phyloP scores from a whole-genome alignment of 2,797 vertebrate genomes.

The Anableps anableps region DNA sequence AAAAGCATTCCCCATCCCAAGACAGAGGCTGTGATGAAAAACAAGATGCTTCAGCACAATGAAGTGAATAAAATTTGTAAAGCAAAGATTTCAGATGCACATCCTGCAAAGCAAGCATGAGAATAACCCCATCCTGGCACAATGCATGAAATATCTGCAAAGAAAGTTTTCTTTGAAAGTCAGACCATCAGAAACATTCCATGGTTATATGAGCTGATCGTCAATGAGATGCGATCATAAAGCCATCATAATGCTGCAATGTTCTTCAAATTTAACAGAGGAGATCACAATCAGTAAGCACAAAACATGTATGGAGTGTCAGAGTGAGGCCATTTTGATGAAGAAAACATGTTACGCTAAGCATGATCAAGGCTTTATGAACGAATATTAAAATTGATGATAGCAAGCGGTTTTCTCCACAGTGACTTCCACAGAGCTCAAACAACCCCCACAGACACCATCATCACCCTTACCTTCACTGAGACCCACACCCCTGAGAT shows the following conservation, averaged over 20 bases:
- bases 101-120: slow-evolving; percentile 66
- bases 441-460: not conserved
- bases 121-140: slow-evolving; percentile 55
- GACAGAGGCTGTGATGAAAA: slow-evolving; percentile 66
- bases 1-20: slow-evolving; percentile 42
- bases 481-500: slow-evolving; percentile 86
- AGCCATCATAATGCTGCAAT: slow-evolving; percentile 66
- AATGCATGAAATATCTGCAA: slow-evolving; percentile 67
- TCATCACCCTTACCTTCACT: slow-evolving; percentile 88
- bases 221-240: slow-evolving; percentile 79
- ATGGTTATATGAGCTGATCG: slow-evolving; percentile 65
- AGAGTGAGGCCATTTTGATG: not conserved
- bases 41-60: slow-evolving; percentile 65
- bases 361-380: slow-evolving; percentile 73
- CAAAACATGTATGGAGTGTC: not conserved
- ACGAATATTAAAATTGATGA: slow-evolving; percentile 61
- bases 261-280: not conserved
- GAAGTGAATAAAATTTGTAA: slow-evolving; percentile 54
- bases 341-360: not conserved
- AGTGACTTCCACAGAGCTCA: slow-evolving; percentile 59
- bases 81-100: slow-evolving; percentile 67
- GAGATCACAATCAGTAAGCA: not conserved
- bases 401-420: slow-evolving; percentile 71
- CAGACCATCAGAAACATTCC: slow-evolving; percentile 81
- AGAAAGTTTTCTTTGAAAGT: slow-evolving; percentile 74